Evolutionary conservation across 2,797 vertebrate genomes (phyloP).

Genomic region (Emydoidea blandingii): DNA sequence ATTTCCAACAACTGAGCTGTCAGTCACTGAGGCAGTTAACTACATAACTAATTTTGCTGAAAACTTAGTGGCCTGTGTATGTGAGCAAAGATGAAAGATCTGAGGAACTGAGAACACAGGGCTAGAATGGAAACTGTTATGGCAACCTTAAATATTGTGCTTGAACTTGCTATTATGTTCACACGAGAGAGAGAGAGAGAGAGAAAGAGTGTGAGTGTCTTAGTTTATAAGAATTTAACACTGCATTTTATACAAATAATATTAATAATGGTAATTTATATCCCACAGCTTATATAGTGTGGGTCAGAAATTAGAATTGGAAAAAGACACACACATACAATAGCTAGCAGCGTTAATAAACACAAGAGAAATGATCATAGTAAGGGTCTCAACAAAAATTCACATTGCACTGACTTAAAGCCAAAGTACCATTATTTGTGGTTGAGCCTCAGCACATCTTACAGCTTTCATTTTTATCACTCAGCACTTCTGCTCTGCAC

Average conservation of each 20-base stretch:
- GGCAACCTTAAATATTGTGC: conserved; percentile 38
- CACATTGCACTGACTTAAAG: conserved; percentile 53
- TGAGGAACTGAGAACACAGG: conserved; percentile 53
- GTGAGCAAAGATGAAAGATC: conserved; percentile 47
- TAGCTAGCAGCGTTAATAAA: conserved; percentile 62
- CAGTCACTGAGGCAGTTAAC: neutral
- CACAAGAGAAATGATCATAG: conserved; percentile 66
- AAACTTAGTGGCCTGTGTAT: conserved; percentile 5
- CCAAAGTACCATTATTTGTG: conserved; percentile 48
- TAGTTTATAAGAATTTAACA: conserved; percentile 51
- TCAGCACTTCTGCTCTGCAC: conserved; percentile 36
- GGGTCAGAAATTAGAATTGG: conserved; percentile 49
- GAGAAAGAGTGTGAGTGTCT: too few species aligned
- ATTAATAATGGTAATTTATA: conserved; percentile 70
- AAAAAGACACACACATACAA: conserved; percentile 34
- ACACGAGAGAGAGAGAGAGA: neutral
- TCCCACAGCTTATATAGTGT: conserved; percentile 42
- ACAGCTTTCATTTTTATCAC: conserved; percentile 40
- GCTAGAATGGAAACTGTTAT: conserved; percentile 50
- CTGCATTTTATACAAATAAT: conserved; percentile 72
- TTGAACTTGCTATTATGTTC: conserved; percentile 60
- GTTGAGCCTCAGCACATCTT: conserved; percentile 58
- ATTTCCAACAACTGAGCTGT: neutral
- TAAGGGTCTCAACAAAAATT: conserved; percentile 61
- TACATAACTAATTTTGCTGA: neutral